Conservation (phyloP, 2,797 vertebrate species). For the Pantherophis alleghaniensis region DNA sequence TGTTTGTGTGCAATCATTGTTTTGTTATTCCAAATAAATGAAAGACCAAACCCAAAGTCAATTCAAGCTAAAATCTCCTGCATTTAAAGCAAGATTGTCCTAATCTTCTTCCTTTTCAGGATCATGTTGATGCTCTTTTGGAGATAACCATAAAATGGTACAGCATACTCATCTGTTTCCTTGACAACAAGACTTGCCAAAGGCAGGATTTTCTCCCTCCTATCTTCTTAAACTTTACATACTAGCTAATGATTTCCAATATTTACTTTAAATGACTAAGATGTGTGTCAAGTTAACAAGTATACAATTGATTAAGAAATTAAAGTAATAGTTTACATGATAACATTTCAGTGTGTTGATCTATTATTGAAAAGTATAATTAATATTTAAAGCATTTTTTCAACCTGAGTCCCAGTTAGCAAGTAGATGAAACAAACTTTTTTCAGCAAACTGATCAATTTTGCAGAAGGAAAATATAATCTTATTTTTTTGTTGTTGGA, state of each 20-base stretch:
- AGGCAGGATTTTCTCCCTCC: constrained; percentile 1
- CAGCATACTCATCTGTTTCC: constrained; percentile 52
- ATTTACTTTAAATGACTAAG: not conserved
- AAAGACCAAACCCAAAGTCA: not conserved
- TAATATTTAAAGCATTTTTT: not conserved
- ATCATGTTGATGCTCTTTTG: constrained; percentile 25
- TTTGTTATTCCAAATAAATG: constrained; percentile 10
- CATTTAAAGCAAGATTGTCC: not conserved
- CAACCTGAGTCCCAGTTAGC: not conserved
- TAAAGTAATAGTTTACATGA: not conserved
- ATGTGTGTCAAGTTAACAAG: not conserved
- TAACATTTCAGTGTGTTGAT: not conserved
- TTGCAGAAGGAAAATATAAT: not conserved
- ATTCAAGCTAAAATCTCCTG: not conserved
- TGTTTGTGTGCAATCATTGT: not conserved
- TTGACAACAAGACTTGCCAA: constrained; percentile 52
- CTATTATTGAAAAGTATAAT: not conserved
- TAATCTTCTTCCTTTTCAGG: not conserved
- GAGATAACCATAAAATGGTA: constrained; percentile 33
- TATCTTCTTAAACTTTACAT: not conserved
- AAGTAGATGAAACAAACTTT: not conserved
- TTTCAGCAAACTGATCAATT: not conserved
- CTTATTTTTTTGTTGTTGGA: not conserved
- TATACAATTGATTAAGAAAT: constrained; percentile 4
- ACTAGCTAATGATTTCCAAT: not conserved